phyloP scores from a whole-genome alignment of 1,140 invertebrate genomes.

The Aphis craccivora region DNA sequence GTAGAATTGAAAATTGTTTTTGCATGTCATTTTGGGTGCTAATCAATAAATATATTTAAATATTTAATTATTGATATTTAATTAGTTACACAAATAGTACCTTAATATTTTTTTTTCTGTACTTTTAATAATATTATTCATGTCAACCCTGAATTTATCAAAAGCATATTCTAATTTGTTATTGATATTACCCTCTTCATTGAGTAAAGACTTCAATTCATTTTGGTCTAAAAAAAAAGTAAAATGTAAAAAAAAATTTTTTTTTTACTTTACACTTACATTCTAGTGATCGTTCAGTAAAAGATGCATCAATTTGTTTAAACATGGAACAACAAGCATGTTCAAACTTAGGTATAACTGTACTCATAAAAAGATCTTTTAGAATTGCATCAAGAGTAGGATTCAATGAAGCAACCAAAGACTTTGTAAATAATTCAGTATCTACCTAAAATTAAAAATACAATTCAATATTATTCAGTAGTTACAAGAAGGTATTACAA shows the following conservation, averaged over 20 bases:
- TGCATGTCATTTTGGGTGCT: constrained; percentile 36
- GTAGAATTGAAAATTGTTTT: constrained; percentile 32
- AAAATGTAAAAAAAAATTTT: neutral
- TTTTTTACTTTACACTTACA: constrained; percentile 70
- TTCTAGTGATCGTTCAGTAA: constrained; percentile 84
- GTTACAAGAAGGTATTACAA: neutral
- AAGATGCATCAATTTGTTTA: constrained; percentile 84
- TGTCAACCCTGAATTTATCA: neutral
- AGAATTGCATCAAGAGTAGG: constrained; percentile 75
- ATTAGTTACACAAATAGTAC: neutral
- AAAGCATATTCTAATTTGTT: constrained; percentile 40
- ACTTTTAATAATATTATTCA: constrained; percentile 25
- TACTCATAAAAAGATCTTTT: constrained; percentile 76
- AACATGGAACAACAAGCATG: constrained; percentile 85
- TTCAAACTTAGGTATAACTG: constrained; percentile 84
- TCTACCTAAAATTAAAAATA: constrained; percentile 69
- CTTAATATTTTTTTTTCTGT: constrained; percentile 22
- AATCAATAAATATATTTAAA: neutral
- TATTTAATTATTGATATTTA: neutral
- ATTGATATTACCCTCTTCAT: constrained; percentile 37
- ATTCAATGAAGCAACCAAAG: constrained; percentile 73
- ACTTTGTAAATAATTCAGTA: constrained; percentile 75
- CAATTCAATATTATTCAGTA: neutral
- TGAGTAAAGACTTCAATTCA: constrained; percentile 35
- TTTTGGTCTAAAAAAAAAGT: constrained; percentile 17